Evolutionary conservation across 1,140 invertebrate genomes (phyloP).

Genomic region (Drosophila nebulosa): DNA sequence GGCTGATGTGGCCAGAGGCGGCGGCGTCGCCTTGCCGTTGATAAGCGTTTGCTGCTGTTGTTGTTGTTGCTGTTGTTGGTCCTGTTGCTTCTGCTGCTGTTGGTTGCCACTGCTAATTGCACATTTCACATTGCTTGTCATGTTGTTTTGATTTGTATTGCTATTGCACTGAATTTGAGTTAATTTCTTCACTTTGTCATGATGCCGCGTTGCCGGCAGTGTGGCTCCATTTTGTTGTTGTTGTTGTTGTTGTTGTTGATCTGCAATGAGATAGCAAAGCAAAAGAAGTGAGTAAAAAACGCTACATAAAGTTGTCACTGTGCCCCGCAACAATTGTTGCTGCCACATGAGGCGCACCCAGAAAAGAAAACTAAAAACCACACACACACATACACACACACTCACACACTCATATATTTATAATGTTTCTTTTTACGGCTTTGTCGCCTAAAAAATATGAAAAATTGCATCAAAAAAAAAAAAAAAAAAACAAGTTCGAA

Average conservation of each 20-base stretch:
- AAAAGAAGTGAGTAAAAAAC: constrained; percentile 1
- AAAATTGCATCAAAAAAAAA: constrained; percentile 35
- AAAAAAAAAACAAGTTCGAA: background rate
- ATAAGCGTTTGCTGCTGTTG: constrained; percentile 59
- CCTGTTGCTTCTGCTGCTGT: constrained; percentile 25
- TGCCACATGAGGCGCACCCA: constrained; percentile 27
- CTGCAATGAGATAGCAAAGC: constrained; percentile 33
- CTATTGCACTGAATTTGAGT: constrained; percentile 72
- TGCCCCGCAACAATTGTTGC: constrained; percentile 25
- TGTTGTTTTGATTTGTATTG: constrained; percentile 79
- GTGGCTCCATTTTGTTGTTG: constrained; percentile 22
- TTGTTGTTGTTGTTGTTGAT: constrained; percentile 32
- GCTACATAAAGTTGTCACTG: constrained; percentile 55
- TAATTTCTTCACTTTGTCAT: constrained; percentile 68
- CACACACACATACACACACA: background rate
- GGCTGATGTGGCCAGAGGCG: constrained; percentile 27
- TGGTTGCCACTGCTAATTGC: constrained; percentile 66
- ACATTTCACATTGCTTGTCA: constrained; percentile 78
- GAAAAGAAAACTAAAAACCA: background rate
- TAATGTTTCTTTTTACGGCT: constrained; percentile 34
- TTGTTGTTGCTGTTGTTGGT: constrained; percentile 45
- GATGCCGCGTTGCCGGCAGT: constrained; percentile 41
- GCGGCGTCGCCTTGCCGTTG: constrained; percentile 53
- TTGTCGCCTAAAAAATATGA: constrained; percentile 25
- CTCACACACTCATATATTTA: constrained; percentile 19